Base-by-base conservation (phyloP, 2,797 vertebrate genomes). In the Lepus oiostolus region DNA sequence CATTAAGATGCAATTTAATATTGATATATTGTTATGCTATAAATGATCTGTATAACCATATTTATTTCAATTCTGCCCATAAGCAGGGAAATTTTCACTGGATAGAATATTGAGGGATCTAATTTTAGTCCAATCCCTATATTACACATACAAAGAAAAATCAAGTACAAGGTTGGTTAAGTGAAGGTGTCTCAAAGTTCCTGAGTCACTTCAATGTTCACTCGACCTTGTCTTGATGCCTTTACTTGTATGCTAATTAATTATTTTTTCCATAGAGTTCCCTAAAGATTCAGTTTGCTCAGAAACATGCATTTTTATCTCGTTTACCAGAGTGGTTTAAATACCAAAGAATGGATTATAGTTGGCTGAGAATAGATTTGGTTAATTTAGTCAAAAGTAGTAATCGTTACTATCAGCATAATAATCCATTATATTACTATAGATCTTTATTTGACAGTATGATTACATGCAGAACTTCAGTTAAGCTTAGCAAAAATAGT, bases 231-330 rank as follows among this genome's bases (percentile, higher is more conserved):
- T 30, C 12, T 26, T 52, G 30, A 67, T 35, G 28, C 7, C 10
- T 62, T 26, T 6, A 67, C 1, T 62, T 88, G 2, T 24, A 10
- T n/a, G n/a, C 58, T 67, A 75, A 63, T 62, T 63, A 16, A 38
- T 91, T 80, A 75, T 89, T 81, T 85, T 94, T 14, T 62, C 70
- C 83, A 38, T 24, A 85, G 28, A 88, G 75, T 79, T 92, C 5
- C 7, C 38, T 58, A 85, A 82, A 54, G 6, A 24, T 86, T 88
- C 21, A 90, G 19, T 63, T 96, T 5, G 67, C n/a, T 88, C 50
- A 63, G 75, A 76, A 94, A 74, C n/a, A 5, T 42, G 72, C 21
- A 58, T 7, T 91, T 77, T 50, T 50, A n/a, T 50, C 16, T 85
- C 2, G 5, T 47, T 93, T 88, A 28, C 42, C 24, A 83, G 7